These are phyloP conservation scores for Epinephelus awoara DNA, from an alignment of 2,797 vertebrate genomes.

Conservation along the genomic window DNA sequence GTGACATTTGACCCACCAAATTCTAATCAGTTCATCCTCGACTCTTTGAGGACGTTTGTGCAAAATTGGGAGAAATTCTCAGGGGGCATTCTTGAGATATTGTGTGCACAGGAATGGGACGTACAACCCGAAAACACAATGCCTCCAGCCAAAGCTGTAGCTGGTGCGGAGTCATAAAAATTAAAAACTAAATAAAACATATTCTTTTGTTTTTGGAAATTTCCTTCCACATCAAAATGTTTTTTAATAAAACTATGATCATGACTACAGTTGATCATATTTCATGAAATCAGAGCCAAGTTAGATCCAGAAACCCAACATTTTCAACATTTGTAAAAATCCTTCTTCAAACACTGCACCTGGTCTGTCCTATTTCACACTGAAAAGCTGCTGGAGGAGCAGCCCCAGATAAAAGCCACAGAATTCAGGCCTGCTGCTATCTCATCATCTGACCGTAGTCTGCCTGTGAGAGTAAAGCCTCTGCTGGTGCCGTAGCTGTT, in stretches of 20 bases:
- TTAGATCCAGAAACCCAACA: neutral
- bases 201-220: too few species aligned
- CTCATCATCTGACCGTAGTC: conserved; percentile 22
- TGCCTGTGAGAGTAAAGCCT: conserved; percentile 24
- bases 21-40: too few species aligned
- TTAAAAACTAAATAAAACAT: too few species aligned
- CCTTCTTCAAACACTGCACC: neutral
- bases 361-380: neutral
- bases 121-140: too few species aligned
- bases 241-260: neutral
- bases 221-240: too few species aligned
- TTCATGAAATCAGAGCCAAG: neutral
- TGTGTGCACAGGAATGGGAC: too few species aligned
- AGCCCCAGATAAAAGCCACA: conserved; percentile 23
- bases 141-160: too few species aligned
- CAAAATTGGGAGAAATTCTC: too few species aligned
- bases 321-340: neutral
- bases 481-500: neutral
- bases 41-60: too few species aligned
- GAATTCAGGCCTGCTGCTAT: conserved; percentile 32
- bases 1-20: too few species aligned
- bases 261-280: neutral
- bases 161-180: too few species aligned
- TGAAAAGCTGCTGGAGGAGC: neutral
- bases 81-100: too few species aligned